Evolutionary conservation across 1,140 invertebrate species (phyloP).

Genomic region (Antheraea pernyi): DNA sequence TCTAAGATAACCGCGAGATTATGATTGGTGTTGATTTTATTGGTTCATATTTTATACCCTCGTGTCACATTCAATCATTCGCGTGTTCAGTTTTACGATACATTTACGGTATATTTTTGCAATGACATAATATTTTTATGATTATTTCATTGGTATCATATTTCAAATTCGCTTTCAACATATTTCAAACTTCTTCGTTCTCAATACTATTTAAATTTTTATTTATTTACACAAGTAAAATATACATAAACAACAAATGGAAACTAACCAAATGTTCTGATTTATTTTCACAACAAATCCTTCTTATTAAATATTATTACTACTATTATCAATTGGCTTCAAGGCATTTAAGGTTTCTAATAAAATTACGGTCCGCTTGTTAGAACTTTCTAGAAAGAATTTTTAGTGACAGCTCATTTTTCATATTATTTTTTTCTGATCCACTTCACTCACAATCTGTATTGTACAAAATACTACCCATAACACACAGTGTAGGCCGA

Average conservation of each 20-base stretch:
- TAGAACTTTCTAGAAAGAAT: too few relatives aligned
- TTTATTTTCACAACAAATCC: too few relatives aligned
- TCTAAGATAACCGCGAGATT: not conserved
- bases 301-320: too few relatives aligned
- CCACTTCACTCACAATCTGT: too few relatives aligned
- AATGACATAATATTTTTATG: not conserved
- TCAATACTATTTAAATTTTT: not conserved
- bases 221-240: not conserved
- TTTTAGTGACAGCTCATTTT: too few relatives aligned
- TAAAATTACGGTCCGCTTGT: too few relatives aligned
- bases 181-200: not conserved
- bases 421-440: too few relatives aligned
- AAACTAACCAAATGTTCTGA: too few relatives aligned
- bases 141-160: constrained; percentile 4
- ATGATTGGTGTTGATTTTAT: not conserved
- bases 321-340: too few relatives aligned
- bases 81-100: not conserved
- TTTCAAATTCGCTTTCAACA: not conserved
- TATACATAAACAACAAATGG: not conserved
- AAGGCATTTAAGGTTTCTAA: too few relatives aligned
- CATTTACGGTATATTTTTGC: constrained; percentile 6
- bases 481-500: too few relatives aligned
- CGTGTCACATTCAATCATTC: constrained; percentile 11
- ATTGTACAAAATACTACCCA: too few relatives aligned
- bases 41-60: constrained; percentile 4